phyloP scores from a whole-genome alignment of 2,888 invertebrate species.

The Rotaria magnacalcarata region DNA sequence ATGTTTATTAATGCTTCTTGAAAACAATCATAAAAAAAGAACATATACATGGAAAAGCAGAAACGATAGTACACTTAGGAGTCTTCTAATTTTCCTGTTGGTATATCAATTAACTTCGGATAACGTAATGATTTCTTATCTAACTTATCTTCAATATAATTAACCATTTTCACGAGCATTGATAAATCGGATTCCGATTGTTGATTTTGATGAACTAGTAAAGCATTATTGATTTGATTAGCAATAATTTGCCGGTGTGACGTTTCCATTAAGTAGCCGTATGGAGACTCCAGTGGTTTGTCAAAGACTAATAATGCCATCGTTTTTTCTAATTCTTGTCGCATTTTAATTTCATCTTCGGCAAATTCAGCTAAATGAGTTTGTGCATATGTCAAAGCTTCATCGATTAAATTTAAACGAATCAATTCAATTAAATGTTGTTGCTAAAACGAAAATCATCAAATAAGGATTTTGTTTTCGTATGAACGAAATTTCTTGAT shows the following conservation, averaged over 20 bases:
- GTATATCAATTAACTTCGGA: slow-evolving; percentile 87
- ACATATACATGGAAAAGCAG: not conserved
- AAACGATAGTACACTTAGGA: not conserved
- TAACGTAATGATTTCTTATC: slow-evolving; percentile 89
- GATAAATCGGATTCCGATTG: slow-evolving; percentile 76
- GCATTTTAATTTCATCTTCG: slow-evolving; percentile 69
- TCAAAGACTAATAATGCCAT: slow-evolving; percentile 91
- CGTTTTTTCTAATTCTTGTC: slow-evolving; percentile 81
- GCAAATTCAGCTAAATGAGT: slow-evolving; percentile 82
- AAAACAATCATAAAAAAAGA: not conserved
- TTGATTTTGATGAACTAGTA: slow-evolving; percentile 82
- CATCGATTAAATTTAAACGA: slow-evolving; percentile 75
- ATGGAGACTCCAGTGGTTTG: slow-evolving; percentile 86
- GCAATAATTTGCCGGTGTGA: slow-evolving; percentile 84
- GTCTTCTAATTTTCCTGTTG: slow-evolving; percentile 56
- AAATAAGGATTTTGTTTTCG: too few species aligned
- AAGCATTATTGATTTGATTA: slow-evolving; percentile 93
- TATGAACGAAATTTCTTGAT: too few species aligned
- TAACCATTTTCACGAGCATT: slow-evolving; percentile 79
- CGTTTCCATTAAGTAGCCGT: slow-evolving; percentile 83
- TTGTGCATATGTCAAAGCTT: slow-evolving; percentile 81
- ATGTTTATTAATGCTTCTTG: not conserved
- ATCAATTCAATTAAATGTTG: slow-evolving; percentile 82
- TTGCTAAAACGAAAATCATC: slow-evolving; percentile 65
- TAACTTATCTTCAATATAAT: slow-evolving; percentile 91